These are phyloP conservation scores for Phoebastria nigripes DNA, from an alignment of 2,797 vertebrate species.

Conservation along the genomic window DNA sequence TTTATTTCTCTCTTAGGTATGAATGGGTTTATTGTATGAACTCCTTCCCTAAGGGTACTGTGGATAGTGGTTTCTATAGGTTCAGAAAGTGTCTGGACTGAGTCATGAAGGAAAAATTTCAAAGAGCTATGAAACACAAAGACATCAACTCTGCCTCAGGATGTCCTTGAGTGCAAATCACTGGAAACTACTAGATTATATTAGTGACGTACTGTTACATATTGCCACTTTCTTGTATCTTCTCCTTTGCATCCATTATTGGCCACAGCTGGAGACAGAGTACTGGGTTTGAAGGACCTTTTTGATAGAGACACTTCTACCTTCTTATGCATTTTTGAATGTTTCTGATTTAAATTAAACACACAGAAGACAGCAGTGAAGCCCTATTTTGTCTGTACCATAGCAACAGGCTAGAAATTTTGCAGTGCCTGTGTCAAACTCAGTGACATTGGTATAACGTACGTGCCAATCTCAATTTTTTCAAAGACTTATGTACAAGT, in stretches of 20 bases:
- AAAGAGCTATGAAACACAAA: background rate
- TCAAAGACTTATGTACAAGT: background rate
- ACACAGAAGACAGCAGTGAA: background rate
- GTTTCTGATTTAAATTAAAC: background rate
- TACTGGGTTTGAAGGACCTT: background rate
- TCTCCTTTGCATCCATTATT: background rate
- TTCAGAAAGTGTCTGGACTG: background rate
- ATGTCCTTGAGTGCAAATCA: background rate
- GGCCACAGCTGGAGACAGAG: background rate
- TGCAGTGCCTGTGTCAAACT: background rate
- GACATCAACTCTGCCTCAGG: background rate
- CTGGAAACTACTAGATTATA: background rate
- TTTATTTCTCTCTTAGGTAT: background rate
- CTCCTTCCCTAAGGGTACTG: background rate
- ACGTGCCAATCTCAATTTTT: background rate
- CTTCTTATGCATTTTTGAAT: background rate
- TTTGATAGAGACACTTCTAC: background rate
- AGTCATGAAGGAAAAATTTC: background rate
- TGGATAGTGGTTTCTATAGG: background rate
- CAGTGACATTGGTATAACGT: background rate
- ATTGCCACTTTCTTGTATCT: background rate
- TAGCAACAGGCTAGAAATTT: background rate
- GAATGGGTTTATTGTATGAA: background rate
- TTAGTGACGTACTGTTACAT: background rate
- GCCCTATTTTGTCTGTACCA: background rate